phyloP scores from a whole-genome alignment of 2,113 vertebrate genomes.

The Osmerus eperlanus region DNA sequence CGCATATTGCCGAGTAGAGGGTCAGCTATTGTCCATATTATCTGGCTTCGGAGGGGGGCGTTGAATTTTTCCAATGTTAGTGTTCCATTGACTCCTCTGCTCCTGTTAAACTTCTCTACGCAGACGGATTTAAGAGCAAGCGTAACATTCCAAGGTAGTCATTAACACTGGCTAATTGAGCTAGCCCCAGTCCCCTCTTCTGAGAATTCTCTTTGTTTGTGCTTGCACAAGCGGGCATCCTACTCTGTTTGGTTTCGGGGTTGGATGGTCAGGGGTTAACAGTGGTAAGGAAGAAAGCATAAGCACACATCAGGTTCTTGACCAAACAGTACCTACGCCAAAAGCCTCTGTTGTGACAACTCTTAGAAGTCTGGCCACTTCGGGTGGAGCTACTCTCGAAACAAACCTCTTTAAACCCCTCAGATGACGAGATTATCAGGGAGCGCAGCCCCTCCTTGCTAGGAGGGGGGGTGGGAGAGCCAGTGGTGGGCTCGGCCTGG shows the following conservation, averaged over 20 bases:
- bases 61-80: not conserved
- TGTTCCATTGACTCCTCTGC: not conserved
- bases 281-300: conserved; percentile 16
- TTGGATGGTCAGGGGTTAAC: conserved; percentile 35
- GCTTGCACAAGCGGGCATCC: conserved; percentile 35
- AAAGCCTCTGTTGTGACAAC: conserved; percentile 18
- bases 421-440: not conserved
- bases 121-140: conserved; percentile 35
- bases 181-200: conserved; percentile 31
- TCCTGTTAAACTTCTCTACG: conserved; percentile 16
- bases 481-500: not conserved
- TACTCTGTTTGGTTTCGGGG: conserved; percentile 41
- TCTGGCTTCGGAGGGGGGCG: not conserved
- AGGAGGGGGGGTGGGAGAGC: not conserved
- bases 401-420: conserved; percentile 3
- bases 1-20: conserved; percentile 28
- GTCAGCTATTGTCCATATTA: not conserved
- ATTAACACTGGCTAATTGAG: conserved; percentile 51
- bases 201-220: conserved; percentile 48
- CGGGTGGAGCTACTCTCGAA: not conserved
- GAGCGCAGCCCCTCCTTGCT: not conserved
- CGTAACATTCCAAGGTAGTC: conserved; percentile 51
- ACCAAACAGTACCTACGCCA: conserved; percentile 27
- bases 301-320: conserved; percentile 29
- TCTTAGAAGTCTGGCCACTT: conserved; percentile 3